Percentiles rank a stretch among this genome's conserved stretches.
Evolutionary conservation across 2,113 vertebrate species (phyloP).

Genomic region (Semnornis frantzii): DNA sequence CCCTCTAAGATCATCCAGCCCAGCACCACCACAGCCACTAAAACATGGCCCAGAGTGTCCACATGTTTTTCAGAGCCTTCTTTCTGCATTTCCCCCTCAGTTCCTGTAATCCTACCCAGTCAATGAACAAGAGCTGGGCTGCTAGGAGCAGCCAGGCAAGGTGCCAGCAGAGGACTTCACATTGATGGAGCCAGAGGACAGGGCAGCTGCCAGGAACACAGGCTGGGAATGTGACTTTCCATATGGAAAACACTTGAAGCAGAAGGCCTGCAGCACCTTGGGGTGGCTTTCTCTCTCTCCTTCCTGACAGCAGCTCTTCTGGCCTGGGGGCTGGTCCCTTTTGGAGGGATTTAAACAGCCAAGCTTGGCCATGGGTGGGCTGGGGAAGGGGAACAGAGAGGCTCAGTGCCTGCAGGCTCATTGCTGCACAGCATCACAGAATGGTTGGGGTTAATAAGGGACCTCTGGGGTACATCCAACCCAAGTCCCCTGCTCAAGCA

Average conservation of each 20-base stretch:
- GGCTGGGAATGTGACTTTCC: slow-evolving; percentile 3
- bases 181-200: not conserved
- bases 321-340: not conserved
- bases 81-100: not conserved
- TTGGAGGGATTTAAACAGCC: not conserved
- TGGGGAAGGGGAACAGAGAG: not conserved
- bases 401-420: not conserved
- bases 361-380: not conserved
- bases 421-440: not conserved
- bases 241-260: not conserved
- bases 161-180: slow-evolving; percentile 8
- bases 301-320: not conserved
- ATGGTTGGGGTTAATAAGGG: too few relatives aligned
- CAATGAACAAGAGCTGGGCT: slow-evolving; percentile 42
- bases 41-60: too few relatives aligned
- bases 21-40: too few relatives aligned
- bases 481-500: too few relatives aligned
- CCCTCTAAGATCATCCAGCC: too few relatives aligned
- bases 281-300: not conserved
- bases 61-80: not conserved
- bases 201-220: slow-evolving; percentile 51
- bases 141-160: not conserved
- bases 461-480: too few relatives aligned
- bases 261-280: not conserved
- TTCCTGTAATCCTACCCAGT: slow-evolving; percentile 68